These are phyloP conservation scores for Melanotaenia pygmaea DNA, from an alignment of 2,797 vertebrate species.

Conservation along the genomic window DNA sequence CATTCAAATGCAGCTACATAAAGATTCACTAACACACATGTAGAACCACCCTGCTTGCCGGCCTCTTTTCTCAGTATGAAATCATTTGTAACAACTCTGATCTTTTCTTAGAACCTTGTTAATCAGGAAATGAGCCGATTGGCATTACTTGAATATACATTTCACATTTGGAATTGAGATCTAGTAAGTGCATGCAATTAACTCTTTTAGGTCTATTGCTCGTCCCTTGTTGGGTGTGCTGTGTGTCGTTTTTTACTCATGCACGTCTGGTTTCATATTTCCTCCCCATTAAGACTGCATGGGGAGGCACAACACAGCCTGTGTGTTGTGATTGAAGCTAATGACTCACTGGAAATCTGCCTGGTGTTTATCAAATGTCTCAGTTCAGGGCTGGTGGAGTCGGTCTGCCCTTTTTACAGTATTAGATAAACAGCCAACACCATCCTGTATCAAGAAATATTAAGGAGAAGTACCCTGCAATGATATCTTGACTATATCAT, in stretches of 20 bases:
- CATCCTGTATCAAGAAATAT: constrained; percentile 45
- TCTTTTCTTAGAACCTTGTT: constrained; percentile 61
- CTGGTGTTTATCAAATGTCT: constrained; percentile 76
- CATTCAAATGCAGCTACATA: constrained; percentile 11
- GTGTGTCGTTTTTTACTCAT: constrained; percentile 73
- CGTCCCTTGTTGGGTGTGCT: constrained; percentile 48
- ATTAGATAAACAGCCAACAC: constrained; percentile 45
- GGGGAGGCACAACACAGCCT: constrained; percentile 38
- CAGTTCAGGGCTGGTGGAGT: constrained; percentile 50
- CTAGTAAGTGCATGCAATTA: constrained; percentile 56
- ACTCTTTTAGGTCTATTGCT: constrained; percentile 58
- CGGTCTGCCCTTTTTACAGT: constrained; percentile 26
- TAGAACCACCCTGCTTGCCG: constrained; percentile 8
- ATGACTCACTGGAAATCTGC: constrained; percentile 77
- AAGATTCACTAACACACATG: constrained; percentile 4
- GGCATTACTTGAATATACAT: constrained; percentile 53
- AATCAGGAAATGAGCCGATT: constrained; percentile 65
- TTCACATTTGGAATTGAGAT: constrained; percentile 63
- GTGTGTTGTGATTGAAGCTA: constrained; percentile 77
- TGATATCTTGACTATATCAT: constrained; percentile 45
- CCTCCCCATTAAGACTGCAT: constrained; percentile 69
- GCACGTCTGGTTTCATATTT: constrained; percentile 74
- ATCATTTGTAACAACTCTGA: constrained; percentile 55
- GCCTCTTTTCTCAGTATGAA: constrained; percentile 42
- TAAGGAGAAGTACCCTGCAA: constrained; percentile 38